Conservation (phyloP, 2,797 vertebrate species). For the Microcaecilia unicolor region DNA sequence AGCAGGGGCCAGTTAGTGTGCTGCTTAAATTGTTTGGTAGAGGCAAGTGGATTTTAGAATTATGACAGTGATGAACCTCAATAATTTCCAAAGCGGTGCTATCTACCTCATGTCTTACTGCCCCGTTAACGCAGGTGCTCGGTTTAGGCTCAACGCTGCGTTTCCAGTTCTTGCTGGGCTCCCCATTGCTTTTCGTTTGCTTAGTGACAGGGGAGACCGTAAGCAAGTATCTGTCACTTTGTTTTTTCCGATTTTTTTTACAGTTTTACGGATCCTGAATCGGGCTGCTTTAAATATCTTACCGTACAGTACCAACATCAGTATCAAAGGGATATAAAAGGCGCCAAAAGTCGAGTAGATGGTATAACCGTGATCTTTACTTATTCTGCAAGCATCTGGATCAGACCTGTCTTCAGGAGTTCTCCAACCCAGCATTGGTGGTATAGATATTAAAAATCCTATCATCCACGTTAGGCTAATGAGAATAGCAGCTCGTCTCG, state of each 20-base stretch:
- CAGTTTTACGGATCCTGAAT: conserved; percentile 88
- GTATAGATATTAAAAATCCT: conserved; percentile 93
- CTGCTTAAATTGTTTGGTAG: conserved; percentile 52
- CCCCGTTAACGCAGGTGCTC: conserved; percentile 72
- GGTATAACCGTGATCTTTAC: conserved; percentile 92
- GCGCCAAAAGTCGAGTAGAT: conserved; percentile 96
- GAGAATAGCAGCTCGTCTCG: conserved; percentile 77
- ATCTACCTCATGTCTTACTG: conserved; percentile 64
- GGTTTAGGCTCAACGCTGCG: conserved; percentile 53
- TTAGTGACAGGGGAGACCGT: conserved; percentile 57
- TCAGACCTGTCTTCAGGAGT: conserved; percentile 85
- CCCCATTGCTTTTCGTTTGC: conserved; percentile 66
- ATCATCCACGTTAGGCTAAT: conserved; percentile 93
- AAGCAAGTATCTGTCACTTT: conserved; percentile 53
- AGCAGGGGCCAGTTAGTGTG: conserved; percentile 25
- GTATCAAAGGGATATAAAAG: conserved; percentile 89
- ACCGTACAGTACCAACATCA: conserved; percentile 93
- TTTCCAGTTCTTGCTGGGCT: conserved; percentile 59
- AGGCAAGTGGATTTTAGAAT: conserved; percentile 73
- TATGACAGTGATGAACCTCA: conserved; percentile 62
- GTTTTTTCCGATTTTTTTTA: conserved; percentile 73
- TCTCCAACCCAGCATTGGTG: conserved; percentile 95
- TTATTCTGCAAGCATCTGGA: conserved; percentile 87
- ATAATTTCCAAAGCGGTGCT: conserved; percentile 77
- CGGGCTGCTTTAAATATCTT: conserved; percentile 88